phyloP scores from a whole-genome alignment of 2,888 invertebrate genomes.

The Mechanitis messenoides region DNA sequence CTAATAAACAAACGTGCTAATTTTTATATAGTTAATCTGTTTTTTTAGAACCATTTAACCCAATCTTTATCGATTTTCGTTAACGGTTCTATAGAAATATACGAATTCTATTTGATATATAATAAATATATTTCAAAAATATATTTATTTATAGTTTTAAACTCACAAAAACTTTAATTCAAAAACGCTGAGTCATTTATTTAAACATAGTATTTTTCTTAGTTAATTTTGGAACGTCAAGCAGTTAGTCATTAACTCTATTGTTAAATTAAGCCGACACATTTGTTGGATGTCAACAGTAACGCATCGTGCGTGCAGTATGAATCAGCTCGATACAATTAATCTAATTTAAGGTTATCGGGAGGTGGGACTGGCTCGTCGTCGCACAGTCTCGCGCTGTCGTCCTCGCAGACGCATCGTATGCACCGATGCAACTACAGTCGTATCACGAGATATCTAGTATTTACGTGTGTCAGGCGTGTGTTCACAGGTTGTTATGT shows the following conservation, averaged over 20 bases:
- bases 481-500: constrained; percentile 43
- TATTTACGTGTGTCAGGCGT: constrained; percentile 28
- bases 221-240: constrained; percentile 23
- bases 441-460: constrained; percentile 13
- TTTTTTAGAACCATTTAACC: constrained; percentile 43
- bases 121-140: too few relatives aligned
- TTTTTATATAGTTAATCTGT: constrained; percentile 65
- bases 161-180: too few relatives aligned
- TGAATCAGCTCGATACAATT: constrained; percentile 75
- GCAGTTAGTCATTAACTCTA: constrained; percentile 53
- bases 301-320: constrained; percentile 52
- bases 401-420: constrained; percentile 53
- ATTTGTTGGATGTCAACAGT: constrained; percentile 68
- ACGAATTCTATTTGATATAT: constrained; percentile 13
- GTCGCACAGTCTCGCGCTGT: constrained; percentile 69
- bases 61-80: constrained; percentile 48
- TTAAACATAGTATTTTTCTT: background rate
- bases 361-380: constrained; percentile 61
- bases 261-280: constrained; percentile 60
- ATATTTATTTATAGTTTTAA: background rate
- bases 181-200: constrained; percentile 5
- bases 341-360: constrained; percentile 76
- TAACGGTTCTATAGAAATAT: constrained; percentile 38
- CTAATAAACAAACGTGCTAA: constrained; percentile 71
- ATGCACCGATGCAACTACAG: constrained; percentile 42